Conservation (phyloP, 2,888 invertebrate species). For the Diarsia brunnea region DNA sequence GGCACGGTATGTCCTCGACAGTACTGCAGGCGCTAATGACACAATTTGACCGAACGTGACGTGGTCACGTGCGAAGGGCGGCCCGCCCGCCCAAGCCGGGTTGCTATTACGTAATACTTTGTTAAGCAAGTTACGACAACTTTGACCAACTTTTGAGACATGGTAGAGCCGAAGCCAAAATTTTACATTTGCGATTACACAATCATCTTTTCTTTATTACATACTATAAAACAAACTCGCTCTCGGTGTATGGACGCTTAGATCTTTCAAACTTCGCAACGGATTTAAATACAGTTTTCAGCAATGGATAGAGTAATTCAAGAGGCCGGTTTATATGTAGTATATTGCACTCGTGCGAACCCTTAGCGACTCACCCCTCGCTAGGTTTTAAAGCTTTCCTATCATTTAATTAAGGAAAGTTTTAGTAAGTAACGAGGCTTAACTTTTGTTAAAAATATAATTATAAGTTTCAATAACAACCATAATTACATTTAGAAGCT, state of each 20-base stretch:
- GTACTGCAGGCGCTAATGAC: background rate
- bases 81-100: constrained; percentile 6
- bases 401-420: background rate
- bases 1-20: constrained; percentile 34
- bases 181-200: background rate
- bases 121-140: background rate
- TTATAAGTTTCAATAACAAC: background rate
- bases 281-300: too few relatives aligned
- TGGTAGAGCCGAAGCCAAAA: background rate
- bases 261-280: too few relatives aligned
- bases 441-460: background rate
- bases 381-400: background rate
- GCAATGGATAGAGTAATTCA: too few relatives aligned
- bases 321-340: too few relatives aligned
- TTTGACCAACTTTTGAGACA: background rate
- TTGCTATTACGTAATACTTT: background rate
- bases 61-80: constrained; percentile 15
- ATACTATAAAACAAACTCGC: too few relatives aligned
- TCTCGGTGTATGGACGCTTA: too few relatives aligned
- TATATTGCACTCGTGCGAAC: too few relatives aligned
- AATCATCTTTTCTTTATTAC: background rate
- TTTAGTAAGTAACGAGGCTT: background rate
- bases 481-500: background rate
- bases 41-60: constrained; percentile 9
- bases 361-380: too few relatives aligned